phyloP scores from a whole-genome alignment of 2,797 vertebrate species.

The Lerista edwardsae region DNA sequence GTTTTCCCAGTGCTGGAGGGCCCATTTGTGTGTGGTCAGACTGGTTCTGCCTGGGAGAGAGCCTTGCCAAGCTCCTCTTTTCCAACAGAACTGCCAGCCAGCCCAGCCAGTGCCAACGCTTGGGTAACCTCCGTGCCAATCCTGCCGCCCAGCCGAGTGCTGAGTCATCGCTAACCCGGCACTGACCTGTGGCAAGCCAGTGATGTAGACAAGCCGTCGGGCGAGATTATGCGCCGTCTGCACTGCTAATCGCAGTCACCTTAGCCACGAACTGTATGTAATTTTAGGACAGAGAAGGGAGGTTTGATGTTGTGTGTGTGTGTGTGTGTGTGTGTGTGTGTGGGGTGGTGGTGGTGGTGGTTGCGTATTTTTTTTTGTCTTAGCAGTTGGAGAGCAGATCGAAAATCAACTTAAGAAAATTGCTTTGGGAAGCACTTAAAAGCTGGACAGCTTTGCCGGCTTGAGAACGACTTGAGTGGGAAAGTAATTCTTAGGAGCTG shows the following conservation, averaged over 20 bases:
- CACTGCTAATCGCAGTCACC: background rate
- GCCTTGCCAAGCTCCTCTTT: no score
- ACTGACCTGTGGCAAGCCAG: background rate
- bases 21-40: no score
- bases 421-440: conserved; percentile 1
- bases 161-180: background rate
- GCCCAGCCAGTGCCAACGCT: background rate
- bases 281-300: background rate
- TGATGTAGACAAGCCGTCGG: background rate
- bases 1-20: no score
- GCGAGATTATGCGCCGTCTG: background rate
- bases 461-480: background rate
- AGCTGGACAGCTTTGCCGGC: background rate
- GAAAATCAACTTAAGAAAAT: conserved; percentile 13
- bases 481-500: background rate
- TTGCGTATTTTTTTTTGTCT: background rate
- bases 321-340: no score
- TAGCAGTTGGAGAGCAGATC: conserved; percentile 2
- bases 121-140: background rate
- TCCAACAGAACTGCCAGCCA: background rate
- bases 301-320: no score
- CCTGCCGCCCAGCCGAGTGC: background rate
- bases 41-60: no score
- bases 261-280: conserved; percentile 2
- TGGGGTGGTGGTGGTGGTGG: no score